Conservation (phyloP, 2,888 invertebrate species). For the Pheosia gnoma region DNA sequence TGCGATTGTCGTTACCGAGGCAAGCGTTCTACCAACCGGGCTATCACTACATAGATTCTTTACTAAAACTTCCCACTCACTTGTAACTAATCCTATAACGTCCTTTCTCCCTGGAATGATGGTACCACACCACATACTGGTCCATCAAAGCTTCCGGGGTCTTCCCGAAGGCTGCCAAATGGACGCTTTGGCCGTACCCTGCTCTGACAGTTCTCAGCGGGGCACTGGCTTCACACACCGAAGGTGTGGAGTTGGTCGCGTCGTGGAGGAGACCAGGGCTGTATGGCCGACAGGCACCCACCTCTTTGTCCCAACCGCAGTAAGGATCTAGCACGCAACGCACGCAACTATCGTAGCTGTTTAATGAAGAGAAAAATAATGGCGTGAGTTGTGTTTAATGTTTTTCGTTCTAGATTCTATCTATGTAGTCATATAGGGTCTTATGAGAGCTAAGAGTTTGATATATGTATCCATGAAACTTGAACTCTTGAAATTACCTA, state of each 20-base stretch:
- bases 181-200: slow-evolving; percentile 86
- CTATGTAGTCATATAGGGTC: too few species aligned
- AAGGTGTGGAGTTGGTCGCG: slow-evolving; percentile 84
- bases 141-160: slow-evolving; percentile 78
- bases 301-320: slow-evolving; percentile 88
- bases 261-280: slow-evolving; percentile 84
- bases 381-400: not conserved
- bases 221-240: slow-evolving; percentile 83
- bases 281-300: slow-evolving; percentile 83
- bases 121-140: slow-evolving; percentile 79
- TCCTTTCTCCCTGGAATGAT: slow-evolving; percentile 81
- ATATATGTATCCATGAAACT: too few species aligned
- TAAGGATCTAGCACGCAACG: slow-evolving; percentile 87
- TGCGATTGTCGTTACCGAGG: too few species aligned
- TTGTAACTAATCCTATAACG: slow-evolving; percentile 82
- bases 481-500: too few species aligned
- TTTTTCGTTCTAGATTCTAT: too few species aligned
- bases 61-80: slow-evolving; percentile 56
- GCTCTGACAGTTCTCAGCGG: slow-evolving; percentile 83
- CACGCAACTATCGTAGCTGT: slow-evolving; percentile 85
- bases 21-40: too few species aligned
- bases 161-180: slow-evolving; percentile 82
- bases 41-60: too few species aligned
- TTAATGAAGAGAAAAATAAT: not conserved
- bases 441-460: too few species aligned